These are phyloP conservation scores for Scaptomyza parva DNA, from an alignment of 2,888 invertebrate species.

Conservation along the genomic window DNA sequence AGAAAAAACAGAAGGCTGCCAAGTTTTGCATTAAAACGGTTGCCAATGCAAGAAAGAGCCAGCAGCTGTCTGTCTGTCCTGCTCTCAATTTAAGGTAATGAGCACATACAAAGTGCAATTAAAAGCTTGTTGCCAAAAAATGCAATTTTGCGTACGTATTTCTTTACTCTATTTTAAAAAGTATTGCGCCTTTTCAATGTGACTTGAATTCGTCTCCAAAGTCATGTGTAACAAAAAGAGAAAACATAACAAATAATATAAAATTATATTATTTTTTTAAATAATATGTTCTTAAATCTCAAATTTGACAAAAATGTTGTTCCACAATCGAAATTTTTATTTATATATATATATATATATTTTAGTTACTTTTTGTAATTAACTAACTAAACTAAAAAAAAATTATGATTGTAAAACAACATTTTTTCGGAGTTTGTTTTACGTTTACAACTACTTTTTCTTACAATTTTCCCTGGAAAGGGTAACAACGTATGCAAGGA, in stretches of 20 bases:
- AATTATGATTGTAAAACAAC: no score
- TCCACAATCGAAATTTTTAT: no score
- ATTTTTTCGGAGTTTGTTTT: conserved; percentile 27
- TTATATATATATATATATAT: no score
- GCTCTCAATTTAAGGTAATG: conserved; percentile 80
- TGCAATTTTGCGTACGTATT: conserved; percentile 62
- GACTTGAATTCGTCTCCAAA: not conserved
- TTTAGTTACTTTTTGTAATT: not conserved
- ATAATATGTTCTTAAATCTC: not conserved
- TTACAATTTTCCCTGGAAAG: not conserved
- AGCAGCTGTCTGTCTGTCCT: conserved; percentile 17
- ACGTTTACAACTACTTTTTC: conserved; percentile 12
- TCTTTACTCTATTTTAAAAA: conserved; percentile 1
- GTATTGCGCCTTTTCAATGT: not conserved
- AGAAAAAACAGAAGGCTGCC: conserved; percentile 63
- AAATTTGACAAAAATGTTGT: not conserved
- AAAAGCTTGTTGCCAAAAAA: conserved; percentile 80
- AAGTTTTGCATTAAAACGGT: conserved; percentile 75
- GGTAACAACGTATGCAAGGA: conserved; percentile 48
- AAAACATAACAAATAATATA: no score
- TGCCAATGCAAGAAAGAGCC: conserved; percentile 51
- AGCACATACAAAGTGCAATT: conserved; percentile 82
- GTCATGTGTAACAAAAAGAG: no score
- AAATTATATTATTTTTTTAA: not conserved
- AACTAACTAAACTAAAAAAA: no score